These are phyloP conservation scores for Hemiprocne comata DNA, from an alignment of 2,113 vertebrate species.

Conservation along the genomic window DNA sequence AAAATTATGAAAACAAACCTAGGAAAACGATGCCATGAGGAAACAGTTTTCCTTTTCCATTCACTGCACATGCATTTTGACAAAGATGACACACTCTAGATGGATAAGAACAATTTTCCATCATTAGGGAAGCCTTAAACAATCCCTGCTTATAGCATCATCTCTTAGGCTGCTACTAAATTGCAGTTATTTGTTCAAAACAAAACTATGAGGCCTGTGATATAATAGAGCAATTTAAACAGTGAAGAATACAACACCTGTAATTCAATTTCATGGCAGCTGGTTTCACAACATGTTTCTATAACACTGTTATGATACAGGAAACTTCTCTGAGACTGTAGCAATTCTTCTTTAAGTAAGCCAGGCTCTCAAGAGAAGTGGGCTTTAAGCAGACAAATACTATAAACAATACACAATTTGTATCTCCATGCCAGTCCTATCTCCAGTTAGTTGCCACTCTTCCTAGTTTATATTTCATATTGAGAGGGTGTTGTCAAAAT, in stretches of 20 bases:
- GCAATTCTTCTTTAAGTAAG: constrained; percentile 39
- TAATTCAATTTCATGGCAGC: constrained; percentile 84
- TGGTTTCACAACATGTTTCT: constrained; percentile 73
- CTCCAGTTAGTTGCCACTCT: background rate
- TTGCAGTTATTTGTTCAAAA: constrained; percentile 81
- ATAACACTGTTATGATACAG: constrained; percentile 46
- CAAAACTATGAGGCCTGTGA: constrained; percentile 69
- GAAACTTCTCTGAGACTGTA: constrained; percentile 39
- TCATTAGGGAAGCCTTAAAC: constrained; percentile 77
- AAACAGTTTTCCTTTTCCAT: constrained; percentile 30
- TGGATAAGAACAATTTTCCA: constrained; percentile 73
- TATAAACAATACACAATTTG: constrained; percentile 14
- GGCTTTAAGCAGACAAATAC: constrained; percentile 48
- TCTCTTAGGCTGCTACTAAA: constrained; percentile 71
- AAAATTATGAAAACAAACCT: constrained; percentile 22
- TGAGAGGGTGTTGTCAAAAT: constrained; percentile 9
- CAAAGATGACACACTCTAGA: constrained; percentile 49
- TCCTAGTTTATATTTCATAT: constrained; percentile 18
- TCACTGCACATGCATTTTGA: constrained; percentile 51
- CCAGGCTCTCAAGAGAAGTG: constrained; percentile 29
- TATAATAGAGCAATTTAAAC: constrained; percentile 77
- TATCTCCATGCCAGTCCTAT: constrained; percentile 1
- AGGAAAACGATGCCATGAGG: constrained; percentile 20
- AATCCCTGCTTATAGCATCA: constrained; percentile 65
- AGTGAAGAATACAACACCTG: constrained; percentile 74